A percentile compares a stretch with the other conserved stretches of the same genome.
These are phyloP conservation scores for Apoda limacodes DNA, from an alignment of 2,888 invertebrate genomes.

Conservation along the genomic window DNA sequence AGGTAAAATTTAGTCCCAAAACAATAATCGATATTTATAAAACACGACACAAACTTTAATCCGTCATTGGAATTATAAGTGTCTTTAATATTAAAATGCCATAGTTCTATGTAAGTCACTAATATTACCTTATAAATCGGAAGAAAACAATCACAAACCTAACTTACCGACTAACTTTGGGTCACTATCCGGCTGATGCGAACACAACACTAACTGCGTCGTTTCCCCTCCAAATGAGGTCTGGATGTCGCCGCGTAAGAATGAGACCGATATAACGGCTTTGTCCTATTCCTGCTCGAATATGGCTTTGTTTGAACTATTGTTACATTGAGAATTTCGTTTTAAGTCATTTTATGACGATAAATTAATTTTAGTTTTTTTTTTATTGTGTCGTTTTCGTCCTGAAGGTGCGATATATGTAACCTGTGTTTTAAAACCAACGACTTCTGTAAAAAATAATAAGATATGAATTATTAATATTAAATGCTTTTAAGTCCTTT, in stretches of 20 bases:
- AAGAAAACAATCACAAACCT: conserved; percentile 1
- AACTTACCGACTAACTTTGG: not conserved
- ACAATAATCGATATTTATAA: too few relatives aligned
- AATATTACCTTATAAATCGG: conserved; percentile 1
- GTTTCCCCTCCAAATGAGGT: not conserved
- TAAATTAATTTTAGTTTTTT: conserved; percentile 1
- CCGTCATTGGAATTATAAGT: conserved; percentile 1
- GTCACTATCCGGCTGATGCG: conserved; percentile 1
- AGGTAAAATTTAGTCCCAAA: too few relatives aligned
- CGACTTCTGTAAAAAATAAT: too few relatives aligned
- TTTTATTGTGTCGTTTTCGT: not conserved
- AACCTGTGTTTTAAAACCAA: too few relatives aligned
- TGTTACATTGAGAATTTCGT: conserved; percentile 1
- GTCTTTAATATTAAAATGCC: conserved; percentile 1
- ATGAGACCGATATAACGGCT: too few relatives aligned
- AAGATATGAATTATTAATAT: too few relatives aligned
- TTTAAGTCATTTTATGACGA: conserved; percentile 1
- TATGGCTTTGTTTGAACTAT: conserved; percentile 1
- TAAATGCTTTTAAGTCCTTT: too few relatives aligned
- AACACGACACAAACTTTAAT: too few relatives aligned
- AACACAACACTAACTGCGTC: conserved; percentile 2
- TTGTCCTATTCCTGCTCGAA: too few relatives aligned
- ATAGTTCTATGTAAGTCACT: not conserved
- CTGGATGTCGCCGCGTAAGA: conserved; percentile 1
- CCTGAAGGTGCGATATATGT: too few relatives aligned